Conservation (phyloP, 2,888 invertebrate species). For the Terebella lapidaria region DNA sequence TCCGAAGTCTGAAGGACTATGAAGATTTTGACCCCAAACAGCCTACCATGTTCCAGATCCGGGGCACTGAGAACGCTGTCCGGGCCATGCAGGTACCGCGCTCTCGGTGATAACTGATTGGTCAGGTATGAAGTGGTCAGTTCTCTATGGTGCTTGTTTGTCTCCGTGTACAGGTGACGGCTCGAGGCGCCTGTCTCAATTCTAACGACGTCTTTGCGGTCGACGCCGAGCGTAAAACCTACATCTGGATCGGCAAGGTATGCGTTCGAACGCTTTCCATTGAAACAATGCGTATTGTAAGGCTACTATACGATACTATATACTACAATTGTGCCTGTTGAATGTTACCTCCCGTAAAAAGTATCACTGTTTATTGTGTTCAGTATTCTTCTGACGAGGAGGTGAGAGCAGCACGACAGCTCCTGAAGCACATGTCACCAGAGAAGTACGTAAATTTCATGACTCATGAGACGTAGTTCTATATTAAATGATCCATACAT, state of each 20-base stretch:
- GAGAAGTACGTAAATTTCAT: too few relatives aligned
- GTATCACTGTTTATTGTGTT: too few relatives aligned
- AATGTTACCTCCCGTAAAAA: too few relatives aligned
- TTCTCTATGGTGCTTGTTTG: background rate
- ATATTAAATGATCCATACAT: too few relatives aligned
- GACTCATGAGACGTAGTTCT: too few relatives aligned
- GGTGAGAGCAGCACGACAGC: too few relatives aligned
- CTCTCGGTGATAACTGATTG: too few relatives aligned
- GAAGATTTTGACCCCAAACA: constrained; percentile 48
- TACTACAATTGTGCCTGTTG: too few relatives aligned
- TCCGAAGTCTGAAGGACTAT: constrained; percentile 54
- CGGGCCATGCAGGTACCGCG: constrained; percentile 65
- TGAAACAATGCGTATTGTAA: background rate
- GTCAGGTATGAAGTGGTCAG: too few relatives aligned
- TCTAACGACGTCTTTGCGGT: constrained; percentile 79
- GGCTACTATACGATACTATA: too few relatives aligned
- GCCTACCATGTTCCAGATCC: constrained; percentile 68
- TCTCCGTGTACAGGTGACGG: constrained; percentile 27
- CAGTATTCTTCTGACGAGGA: too few relatives aligned
- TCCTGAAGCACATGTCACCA: too few relatives aligned
- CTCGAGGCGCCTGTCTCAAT: constrained; percentile 61
- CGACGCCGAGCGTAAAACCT: constrained; percentile 59
- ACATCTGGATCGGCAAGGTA: constrained; percentile 78
- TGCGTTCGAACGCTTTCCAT: constrained; percentile 35
- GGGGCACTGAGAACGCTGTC: constrained; percentile 68